Percentiles rank a stretch among this genome's conserved stretches.
Conservation (phyloP, 2,797 vertebrate species). For the Leptatherina wallacei region DNA sequence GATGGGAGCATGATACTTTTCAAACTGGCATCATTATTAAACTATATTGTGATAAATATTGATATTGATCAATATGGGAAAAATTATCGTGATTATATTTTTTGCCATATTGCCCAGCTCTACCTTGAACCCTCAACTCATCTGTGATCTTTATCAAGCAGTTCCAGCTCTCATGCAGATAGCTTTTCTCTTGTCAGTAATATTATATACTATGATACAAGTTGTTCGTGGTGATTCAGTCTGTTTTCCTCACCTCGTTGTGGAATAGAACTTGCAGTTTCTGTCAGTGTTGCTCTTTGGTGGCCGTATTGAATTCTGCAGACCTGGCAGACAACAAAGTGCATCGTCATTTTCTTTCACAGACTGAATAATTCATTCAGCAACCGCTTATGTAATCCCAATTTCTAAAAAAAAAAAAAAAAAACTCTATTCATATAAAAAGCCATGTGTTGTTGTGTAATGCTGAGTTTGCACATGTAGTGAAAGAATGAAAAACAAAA, state of each 20-base stretch:
- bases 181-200: background rate
- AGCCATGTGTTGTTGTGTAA: constrained; percentile 16
- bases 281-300: background rate
- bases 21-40: too few species aligned
- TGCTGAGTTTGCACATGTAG: background rate
- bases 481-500: background rate
- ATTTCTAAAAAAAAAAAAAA: constrained; percentile 12
- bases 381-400: constrained; percentile 52
- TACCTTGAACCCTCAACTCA: background rate
- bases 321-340: constrained; percentile 20
- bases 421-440: constrained; percentile 54
- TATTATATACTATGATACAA: background rate
- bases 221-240: background rate
- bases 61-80: too few species aligned
- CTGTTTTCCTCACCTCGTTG: background rate
- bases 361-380: constrained; percentile 63
- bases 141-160: background rate
- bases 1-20: too few species aligned
- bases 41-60: too few species aligned
- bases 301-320: constrained; percentile 15
- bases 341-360: constrained; percentile 11
- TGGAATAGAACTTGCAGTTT: background rate
- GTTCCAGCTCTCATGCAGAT: background rate
- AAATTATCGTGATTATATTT: too few species aligned
- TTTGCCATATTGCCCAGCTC: too few species aligned